Percentiles rank a stretch among this genome's conserved stretches.
Evolutionary conservation across 2,888 invertebrate genomes (phyloP).

Genomic region (Watsonalla binaria): DNA sequence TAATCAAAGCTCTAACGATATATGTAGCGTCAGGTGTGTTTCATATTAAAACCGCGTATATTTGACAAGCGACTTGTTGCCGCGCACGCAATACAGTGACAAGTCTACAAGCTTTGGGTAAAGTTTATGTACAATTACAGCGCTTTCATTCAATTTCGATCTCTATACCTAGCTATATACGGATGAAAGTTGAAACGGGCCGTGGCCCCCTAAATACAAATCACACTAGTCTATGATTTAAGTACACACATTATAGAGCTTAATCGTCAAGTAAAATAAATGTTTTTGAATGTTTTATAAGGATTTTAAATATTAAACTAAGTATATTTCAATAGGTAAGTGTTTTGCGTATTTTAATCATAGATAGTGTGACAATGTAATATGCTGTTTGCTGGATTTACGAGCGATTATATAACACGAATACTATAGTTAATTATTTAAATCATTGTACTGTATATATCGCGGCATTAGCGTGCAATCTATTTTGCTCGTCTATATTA

Average conservation of each 20-base stretch:
- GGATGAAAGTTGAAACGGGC: background rate
- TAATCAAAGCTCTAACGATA: no score
- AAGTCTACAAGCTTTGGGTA: background rate
- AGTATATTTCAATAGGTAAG: background rate
- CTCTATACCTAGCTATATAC: background rate
- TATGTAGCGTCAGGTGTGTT: background rate
- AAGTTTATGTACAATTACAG: background rate
- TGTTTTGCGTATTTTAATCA: constrained; percentile 2
- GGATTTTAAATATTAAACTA: constrained; percentile 13
- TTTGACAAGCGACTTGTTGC: background rate
- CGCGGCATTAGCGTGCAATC: background rate
- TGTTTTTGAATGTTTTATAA: constrained; percentile 38
- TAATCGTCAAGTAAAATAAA: constrained; percentile 39
- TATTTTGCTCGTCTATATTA: background rate
- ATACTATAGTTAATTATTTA: background rate
- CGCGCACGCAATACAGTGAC: background rate
- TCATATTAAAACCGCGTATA: background rate
- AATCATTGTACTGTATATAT: background rate
- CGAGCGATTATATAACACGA: background rate
- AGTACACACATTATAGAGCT: constrained; percentile 44
- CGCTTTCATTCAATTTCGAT: background rate
- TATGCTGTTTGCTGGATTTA: background rate
- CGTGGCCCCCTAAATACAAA: background rate
- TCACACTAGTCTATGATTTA: constrained; percentile 36
- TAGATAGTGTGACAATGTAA: background rate